phyloP scores from a whole-genome alignment of 2,888 invertebrate genomes.

The Drosophila barbarae region DNA sequence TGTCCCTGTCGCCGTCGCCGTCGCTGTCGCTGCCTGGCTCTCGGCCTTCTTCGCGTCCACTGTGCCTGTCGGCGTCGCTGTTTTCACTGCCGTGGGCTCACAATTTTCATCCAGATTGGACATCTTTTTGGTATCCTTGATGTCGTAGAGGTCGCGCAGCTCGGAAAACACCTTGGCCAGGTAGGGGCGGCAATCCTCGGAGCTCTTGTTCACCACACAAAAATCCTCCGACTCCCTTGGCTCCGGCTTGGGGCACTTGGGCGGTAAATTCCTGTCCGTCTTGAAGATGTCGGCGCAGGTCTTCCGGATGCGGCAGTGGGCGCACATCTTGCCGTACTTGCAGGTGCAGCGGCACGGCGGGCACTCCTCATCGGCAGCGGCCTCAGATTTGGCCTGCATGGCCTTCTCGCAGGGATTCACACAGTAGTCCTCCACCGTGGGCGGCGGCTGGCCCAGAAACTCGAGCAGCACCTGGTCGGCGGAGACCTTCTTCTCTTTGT shows the following conservation, averaged over 20 bases:
- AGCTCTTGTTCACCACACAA: slow-evolving; percentile 45
- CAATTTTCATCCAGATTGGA: slow-evolving; percentile 47
- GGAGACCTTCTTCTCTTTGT: slow-evolving; percentile 66
- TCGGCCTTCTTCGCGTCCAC: background rate
- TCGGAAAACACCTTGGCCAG: slow-evolving; percentile 77
- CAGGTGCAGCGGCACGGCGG: slow-evolving; percentile 68
- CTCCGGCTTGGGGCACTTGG: slow-evolving; percentile 42
- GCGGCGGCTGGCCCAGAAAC: slow-evolving; percentile 55
- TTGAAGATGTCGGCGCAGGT: slow-evolving; percentile 70
- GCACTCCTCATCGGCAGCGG: slow-evolving; percentile 19
- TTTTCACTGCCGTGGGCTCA: slow-evolving; percentile 14
- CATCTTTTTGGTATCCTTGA: slow-evolving; percentile 55
- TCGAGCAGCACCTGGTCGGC: slow-evolving; percentile 72
- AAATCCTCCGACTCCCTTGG: slow-evolving; percentile 51
- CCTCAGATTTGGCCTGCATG: background rate
- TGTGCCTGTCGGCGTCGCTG: background rate
- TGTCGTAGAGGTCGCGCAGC: slow-evolving; percentile 72
- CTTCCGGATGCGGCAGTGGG: slow-evolving; percentile 74
- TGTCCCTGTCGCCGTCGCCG: background rate
- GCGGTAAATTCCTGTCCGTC: background rate
- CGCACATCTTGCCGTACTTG: slow-evolving; percentile 68
- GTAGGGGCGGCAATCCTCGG: slow-evolving; percentile 70
- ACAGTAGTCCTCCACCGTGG: slow-evolving; percentile 42
- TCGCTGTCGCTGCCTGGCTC: background rate
- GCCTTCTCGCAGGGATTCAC: slow-evolving; percentile 46